A percentile compares a stretch with the other conserved stretches of the same genome.
Conservation (phyloP, 2,888 invertebrate species). For the Aphidius colemani region DNA sequence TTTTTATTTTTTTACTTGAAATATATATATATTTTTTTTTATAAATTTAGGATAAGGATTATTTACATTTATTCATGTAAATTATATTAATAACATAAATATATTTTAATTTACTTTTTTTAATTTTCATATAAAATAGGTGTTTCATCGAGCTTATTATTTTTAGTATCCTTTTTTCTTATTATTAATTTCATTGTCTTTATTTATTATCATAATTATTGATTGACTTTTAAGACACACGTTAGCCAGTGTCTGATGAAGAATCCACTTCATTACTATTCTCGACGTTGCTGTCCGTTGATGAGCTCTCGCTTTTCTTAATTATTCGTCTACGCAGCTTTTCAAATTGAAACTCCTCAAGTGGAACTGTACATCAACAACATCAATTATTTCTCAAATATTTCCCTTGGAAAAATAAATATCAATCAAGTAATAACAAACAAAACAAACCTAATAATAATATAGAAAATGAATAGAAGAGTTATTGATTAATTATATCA, state of each 20-base stretch:
- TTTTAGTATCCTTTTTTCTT: not conserved
- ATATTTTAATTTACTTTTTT: too few species aligned
- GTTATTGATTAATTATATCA: slow-evolving; percentile 13
- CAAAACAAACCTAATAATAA: not conserved
- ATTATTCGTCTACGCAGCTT: slow-evolving; percentile 56
- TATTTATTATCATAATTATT: slow-evolving; percentile 5
- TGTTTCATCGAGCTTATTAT: too few species aligned
- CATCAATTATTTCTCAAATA: not conserved
- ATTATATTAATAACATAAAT: too few species aligned
- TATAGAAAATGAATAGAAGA: not conserved
- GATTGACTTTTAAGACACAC: slow-evolving; percentile 19
- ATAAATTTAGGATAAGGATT: too few species aligned
- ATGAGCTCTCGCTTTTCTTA: slow-evolving; percentile 58
- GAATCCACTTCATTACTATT: slow-evolving; percentile 55
- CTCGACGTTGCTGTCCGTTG: slow-evolving; percentile 58
- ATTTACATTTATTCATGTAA: too few species aligned
- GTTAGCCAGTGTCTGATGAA: slow-evolving; percentile 53
- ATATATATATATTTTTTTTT: too few species aligned
- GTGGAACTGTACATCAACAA: slow-evolving; percentile 52
- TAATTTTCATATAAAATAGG: not conserved
- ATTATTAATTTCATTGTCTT: not conserved
- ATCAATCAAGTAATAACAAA: too few species aligned
- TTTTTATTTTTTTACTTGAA: too few species aligned
- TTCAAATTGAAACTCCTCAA: slow-evolving; percentile 59
- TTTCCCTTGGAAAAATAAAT: too few species aligned